phyloP scores from a whole-genome alignment of 2,113 vertebrate species.

The Archilochus colubris region DNA sequence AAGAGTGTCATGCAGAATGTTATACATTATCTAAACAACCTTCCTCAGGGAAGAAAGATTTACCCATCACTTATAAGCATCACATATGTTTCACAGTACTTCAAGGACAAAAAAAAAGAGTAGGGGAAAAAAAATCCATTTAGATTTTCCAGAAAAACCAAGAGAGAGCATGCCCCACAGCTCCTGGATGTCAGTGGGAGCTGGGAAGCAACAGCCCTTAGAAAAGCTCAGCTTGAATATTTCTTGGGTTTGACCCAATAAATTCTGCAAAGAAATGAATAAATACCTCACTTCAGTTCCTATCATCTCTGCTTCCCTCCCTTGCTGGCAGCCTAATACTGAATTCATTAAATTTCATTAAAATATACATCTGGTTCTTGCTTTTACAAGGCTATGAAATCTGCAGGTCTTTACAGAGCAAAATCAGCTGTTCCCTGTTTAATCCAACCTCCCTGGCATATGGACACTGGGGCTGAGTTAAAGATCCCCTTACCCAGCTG shows the following conservation, averaged over 20 bases:
- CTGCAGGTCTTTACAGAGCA: constrained; percentile 6
- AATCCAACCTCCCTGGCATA: background rate
- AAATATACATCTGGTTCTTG: constrained; percentile 48
- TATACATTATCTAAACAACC: background rate
- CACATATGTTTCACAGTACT: background rate
- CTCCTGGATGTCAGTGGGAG: background rate
- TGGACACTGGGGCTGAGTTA: background rate
- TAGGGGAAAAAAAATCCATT: background rate
- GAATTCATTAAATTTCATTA: constrained; percentile 57
- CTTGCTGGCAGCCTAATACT: constrained; percentile 29
- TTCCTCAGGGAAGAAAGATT: background rate
- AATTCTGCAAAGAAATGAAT: constrained; percentile 22
- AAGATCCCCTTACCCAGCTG: background rate
- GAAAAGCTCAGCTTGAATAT: background rate
- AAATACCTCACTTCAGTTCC: constrained; percentile 33
- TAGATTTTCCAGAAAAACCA: background rate
- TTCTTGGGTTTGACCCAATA: constrained; percentile 7
- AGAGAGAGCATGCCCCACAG: background rate
- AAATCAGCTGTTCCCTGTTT: constrained; percentile 13
- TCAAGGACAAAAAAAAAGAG: background rate
- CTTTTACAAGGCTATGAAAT: constrained; percentile 45
- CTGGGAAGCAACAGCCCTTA: background rate
- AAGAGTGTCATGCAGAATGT: fast-evolving
- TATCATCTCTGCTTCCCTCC: constrained; percentile 33
- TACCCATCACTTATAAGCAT: background rate